Percentiles rank a stretch among this genome's conserved stretches.
phyloP scores from a whole-genome alignment of 2,113 vertebrate genomes.

The Microcebus murinus region DNA sequence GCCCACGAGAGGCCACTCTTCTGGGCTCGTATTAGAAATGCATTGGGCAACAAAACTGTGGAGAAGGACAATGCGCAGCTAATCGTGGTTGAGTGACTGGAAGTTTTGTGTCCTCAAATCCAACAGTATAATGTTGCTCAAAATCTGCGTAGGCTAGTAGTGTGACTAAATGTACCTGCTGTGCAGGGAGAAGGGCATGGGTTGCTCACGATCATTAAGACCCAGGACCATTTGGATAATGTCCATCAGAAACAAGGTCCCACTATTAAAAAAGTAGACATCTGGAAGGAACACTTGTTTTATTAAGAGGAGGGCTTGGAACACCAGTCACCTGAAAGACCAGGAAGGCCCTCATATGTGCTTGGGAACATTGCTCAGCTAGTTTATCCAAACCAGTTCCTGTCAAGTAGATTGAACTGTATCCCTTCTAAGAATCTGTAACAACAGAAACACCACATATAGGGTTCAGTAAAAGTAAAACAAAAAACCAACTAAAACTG shows the following conservation, averaged over 20 bases:
- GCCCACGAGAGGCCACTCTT: conserved; percentile 86
- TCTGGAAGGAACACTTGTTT: not conserved
- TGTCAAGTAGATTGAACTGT: not conserved
- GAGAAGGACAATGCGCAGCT: conserved; percentile 54
- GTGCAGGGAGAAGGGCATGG: not conserved
- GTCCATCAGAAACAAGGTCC: not conserved
- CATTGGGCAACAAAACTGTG: conserved; percentile 78
- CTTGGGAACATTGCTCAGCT: not conserved
- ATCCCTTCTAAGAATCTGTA: conserved; percentile 1
- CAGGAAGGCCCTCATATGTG: not conserved
- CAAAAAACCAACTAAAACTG: not conserved
- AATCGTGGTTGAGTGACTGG: not conserved
- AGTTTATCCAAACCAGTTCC: conserved; percentile 24
- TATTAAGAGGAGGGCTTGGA: not conserved
- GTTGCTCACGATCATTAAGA: not conserved
- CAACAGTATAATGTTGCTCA: not conserved
- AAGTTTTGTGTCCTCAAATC: not conserved
- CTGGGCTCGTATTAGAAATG: conserved; percentile 89
- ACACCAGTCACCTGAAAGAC: not conserved
- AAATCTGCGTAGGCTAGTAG: not conserved
- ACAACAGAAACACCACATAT: not conserved
- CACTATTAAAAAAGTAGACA: not conserved
- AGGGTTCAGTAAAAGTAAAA: not conserved
- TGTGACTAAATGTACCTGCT: not conserved
- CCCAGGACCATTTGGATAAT: not conserved